Evolutionary conservation across 2,888 invertebrate genomes (phyloP).

Genomic region (Bellardia bayeri): DNA sequence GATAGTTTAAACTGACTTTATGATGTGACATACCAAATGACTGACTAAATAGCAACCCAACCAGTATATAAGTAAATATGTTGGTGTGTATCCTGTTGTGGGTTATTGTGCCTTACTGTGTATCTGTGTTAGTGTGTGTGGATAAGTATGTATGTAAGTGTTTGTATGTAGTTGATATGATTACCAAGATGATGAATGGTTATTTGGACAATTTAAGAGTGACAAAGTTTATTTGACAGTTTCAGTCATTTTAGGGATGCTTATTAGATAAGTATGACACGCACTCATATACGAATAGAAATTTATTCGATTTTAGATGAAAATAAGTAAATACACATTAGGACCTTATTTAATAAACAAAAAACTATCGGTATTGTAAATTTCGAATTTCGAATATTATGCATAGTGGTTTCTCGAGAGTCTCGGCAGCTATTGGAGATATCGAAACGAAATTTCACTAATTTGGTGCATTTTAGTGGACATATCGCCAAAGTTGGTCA

Average conservation of each 20-base stretch:
- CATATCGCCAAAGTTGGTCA: no score
- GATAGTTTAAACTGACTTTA: conserved; percentile 5
- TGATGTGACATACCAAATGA: not conserved
- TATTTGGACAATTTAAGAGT: conserved; percentile 61
- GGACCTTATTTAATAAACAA: no score
- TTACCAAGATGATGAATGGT: conserved; percentile 60
- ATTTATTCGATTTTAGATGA: not conserved
- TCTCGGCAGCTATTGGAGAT: no score
- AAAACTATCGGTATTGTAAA: no score
- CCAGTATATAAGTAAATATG: not conserved
- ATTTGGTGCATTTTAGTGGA: no score
- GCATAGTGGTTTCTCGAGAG: no score
- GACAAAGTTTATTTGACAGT: conserved; percentile 65
- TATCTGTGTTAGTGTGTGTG: not conserved
- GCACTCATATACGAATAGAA: not conserved
- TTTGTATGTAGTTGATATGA: conserved; percentile 16
- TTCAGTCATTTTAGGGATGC: conserved; percentile 45
- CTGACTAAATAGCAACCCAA: not conserved
- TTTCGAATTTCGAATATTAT: no score
- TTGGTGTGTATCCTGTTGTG: not conserved
- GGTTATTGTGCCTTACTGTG: not conserved
- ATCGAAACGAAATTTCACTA: no score
- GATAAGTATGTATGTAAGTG: not conserved
- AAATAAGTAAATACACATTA: not conserved
- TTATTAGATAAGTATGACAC: conserved; percentile 26